phyloP scores from a whole-genome alignment of 2,113 vertebrate species.

The Passer montanus region DNA sequence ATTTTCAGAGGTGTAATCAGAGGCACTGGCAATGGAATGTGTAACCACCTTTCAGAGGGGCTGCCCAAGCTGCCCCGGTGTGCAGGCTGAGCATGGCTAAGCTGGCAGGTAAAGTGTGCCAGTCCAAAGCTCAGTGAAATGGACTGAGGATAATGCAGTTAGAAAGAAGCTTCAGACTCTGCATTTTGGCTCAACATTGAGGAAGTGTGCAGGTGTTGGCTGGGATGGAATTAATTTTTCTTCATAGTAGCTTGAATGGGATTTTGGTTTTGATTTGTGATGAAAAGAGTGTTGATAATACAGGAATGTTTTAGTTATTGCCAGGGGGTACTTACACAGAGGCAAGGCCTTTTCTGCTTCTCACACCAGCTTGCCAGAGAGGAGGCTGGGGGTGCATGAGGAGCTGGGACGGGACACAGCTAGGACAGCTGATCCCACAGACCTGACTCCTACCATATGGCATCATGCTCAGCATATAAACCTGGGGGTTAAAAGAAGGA shows the following conservation, averaged over 20 bases:
- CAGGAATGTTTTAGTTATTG: neutral
- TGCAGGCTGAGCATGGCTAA: neutral
- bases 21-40: neutral
- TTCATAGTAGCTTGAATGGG: neutral
- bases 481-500: neutral
- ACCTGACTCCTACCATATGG: neutral
- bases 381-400: neutral
- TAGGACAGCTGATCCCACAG: neutral
- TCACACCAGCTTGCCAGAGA: neutral
- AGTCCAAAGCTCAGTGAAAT: neutral
- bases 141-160: neutral
- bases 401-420: neutral
- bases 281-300: neutral
- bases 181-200: rapidly evolving
- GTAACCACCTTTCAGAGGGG: neutral
- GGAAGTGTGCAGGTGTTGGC: neutral
- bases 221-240: neutral
- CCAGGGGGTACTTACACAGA: neutral
- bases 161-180: neutral
- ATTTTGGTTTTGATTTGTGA: neutral
- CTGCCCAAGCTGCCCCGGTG: neutral
- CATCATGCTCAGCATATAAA: neutral
- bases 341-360: neutral
- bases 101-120: neutral
- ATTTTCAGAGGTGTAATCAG: neutral